Conservation (phyloP, 2,113 vertebrate species). For the Myocastor coypus region DNA sequence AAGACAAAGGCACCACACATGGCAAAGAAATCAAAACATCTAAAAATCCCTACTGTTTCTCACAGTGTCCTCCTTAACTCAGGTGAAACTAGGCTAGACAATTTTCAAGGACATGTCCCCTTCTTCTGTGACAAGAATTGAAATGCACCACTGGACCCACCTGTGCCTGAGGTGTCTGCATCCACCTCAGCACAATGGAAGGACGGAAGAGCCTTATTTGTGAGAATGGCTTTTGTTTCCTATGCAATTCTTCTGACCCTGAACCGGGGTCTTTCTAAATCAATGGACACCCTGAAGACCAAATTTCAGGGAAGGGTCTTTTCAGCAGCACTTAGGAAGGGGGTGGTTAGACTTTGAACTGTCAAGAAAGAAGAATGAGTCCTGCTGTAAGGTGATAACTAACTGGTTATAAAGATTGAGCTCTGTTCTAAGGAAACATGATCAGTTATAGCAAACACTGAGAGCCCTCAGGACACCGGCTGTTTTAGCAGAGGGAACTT, state of each 20-base stretch:
- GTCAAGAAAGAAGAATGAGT: constrained; percentile 30
- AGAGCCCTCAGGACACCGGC: neutral
- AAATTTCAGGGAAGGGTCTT: constrained; percentile 69
- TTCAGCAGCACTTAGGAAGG: constrained; percentile 1
- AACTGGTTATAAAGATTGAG: constrained; percentile 18
- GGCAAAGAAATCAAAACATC: constrained; percentile 72
- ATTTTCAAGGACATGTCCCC: constrained; percentile 72
- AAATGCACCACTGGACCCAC: constrained; percentile 61
- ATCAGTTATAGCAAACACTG: neutral
- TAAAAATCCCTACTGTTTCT: constrained; percentile 56
- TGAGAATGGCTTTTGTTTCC: neutral
- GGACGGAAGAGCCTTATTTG: neutral
- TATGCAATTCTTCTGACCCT: constrained; percentile 61
- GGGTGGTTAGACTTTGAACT: constrained; percentile 49
- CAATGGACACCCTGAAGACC: constrained; percentile 61
- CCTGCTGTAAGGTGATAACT: constrained; percentile 48
- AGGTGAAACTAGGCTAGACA: constrained; percentile 54
- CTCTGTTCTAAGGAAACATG: constrained; percentile 46
- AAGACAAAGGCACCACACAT: constrained; percentile 67
- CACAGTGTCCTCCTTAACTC: neutral
- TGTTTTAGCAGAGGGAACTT: neutral
- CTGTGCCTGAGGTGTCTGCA: neutral
- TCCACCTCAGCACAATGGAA: neutral
- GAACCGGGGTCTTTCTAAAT: constrained; percentile 67
- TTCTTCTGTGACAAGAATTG: constrained; percentile 58